These are phyloP conservation scores for Tipula confusa DNA, from an alignment of 2,888 invertebrate species.

Conservation along the genomic window DNA sequence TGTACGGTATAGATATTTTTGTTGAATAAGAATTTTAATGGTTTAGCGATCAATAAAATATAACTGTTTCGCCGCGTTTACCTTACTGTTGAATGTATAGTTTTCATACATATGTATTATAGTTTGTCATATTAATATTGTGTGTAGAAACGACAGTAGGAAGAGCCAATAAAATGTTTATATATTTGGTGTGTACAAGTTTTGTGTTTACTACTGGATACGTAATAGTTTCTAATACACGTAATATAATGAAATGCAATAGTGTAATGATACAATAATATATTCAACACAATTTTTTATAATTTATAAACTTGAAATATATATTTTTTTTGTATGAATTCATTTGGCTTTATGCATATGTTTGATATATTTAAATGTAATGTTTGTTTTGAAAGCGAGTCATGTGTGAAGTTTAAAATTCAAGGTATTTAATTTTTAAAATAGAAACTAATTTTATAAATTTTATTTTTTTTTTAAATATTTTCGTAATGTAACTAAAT, in stretches of 20 bases:
- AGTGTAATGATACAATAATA: background rate
- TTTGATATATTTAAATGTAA: background rate
- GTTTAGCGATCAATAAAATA: background rate
- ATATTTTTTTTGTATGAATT: background rate
- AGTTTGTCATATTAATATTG: background rate
- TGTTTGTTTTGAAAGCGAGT: background rate
- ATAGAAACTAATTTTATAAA: background rate
- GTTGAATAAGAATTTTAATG: background rate
- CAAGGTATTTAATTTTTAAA: background rate
- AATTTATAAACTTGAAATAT: background rate
- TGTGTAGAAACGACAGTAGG: background rate
- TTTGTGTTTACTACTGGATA: background rate
- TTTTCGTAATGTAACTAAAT: background rate
- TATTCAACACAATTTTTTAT: background rate
- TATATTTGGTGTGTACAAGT: background rate
- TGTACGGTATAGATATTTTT: background rate
- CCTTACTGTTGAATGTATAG: background rate
- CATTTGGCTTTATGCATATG: background rate
- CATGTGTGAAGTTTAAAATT: background rate
- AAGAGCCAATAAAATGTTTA: background rate
- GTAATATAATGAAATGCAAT: background rate
- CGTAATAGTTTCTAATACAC: background rate
- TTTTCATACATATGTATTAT: background rate
- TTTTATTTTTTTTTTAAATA: background rate
- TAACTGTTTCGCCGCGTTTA: background rate